These are phyloP conservation scores for Pseudococcus viburni DNA, from an alignment of 2,888 invertebrate genomes.

Conservation along the genomic window DNA sequence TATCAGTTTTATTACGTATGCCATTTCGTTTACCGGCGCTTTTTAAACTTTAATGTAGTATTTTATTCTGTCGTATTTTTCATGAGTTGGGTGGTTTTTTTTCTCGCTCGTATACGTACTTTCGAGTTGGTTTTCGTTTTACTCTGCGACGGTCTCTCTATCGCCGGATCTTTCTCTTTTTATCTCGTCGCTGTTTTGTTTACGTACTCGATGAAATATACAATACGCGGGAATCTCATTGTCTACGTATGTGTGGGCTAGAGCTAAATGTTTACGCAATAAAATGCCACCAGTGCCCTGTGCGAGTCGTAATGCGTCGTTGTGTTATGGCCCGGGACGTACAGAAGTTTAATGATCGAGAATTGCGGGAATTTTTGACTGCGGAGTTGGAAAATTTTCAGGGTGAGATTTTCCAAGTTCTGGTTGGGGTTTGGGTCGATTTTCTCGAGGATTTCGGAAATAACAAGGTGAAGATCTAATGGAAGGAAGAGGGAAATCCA, in stretches of 20 bases:
- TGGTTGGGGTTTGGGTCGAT: no score
- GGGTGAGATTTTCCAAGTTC: no score
- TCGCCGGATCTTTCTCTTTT: background rate
- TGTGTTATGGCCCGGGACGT: background rate
- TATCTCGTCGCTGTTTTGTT: background rate
- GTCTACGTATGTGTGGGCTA: background rate
- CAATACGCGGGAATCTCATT: slow-evolving; percentile 6
- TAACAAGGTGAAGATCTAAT: no score
- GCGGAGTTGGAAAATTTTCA: no score
- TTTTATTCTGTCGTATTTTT: slow-evolving; percentile 42
- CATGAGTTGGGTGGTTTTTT: background rate
- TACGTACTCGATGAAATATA: background rate
- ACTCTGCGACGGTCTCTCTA: background rate
- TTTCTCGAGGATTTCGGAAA: no score
- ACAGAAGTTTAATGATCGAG: no score
- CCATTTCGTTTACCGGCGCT: slow-evolving; percentile 42
- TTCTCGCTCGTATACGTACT: background rate
- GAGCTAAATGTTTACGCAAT: slow-evolving; percentile 40
- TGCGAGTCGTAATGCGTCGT: background rate
- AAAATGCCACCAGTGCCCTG: slow-evolving; percentile 24
- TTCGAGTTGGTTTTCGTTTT: background rate
- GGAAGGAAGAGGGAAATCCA: no score
- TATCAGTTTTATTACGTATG: slow-evolving; percentile 48
- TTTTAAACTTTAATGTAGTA: slow-evolving; percentile 54
- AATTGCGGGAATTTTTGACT: no score